Conservation (phyloP, 2,888 invertebrate species). For the Oligia latruncula region DNA sequence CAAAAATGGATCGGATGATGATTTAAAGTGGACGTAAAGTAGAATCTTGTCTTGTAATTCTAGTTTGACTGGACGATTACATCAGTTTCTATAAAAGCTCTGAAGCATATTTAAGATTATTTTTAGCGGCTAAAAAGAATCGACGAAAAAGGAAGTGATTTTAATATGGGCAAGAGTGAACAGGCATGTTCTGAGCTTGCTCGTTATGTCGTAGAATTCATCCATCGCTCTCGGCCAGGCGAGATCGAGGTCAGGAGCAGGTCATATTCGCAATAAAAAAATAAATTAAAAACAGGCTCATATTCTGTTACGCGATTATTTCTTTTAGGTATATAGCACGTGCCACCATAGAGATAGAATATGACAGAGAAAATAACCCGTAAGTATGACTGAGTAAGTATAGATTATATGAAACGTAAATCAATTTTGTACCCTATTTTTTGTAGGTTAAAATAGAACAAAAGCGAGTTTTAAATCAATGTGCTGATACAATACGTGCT, state of each 20-base stretch:
- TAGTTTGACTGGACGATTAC: not conserved
- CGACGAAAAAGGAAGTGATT: not conserved
- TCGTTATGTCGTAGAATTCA: not conserved
- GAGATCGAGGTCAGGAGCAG: not conserved
- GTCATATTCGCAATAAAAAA: too few relatives aligned
- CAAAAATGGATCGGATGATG: not conserved
- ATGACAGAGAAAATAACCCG: too few relatives aligned
- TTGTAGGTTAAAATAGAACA: conserved; percentile 8
- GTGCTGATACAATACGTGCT: conserved; percentile 7
- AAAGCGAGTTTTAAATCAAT: conserved; percentile 13
- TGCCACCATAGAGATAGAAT: too few relatives aligned
- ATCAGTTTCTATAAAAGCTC: not conserved
- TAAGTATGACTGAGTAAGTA: not conserved
- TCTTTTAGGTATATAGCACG: not conserved
- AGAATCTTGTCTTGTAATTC: not conserved
- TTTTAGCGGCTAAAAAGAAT: too few relatives aligned
- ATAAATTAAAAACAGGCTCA: not conserved
- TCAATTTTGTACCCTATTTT: too few relatives aligned
- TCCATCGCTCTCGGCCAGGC: not conserved
- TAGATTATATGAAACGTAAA: not conserved
- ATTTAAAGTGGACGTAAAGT: not conserved
- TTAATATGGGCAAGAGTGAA: not conserved
- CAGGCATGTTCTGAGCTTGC: not conserved
- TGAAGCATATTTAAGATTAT: too few relatives aligned
- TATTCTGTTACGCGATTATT: not conserved